Conservation (phyloP, 2,113 vertebrate genomes). For the Trematomus loennbergii region DNA sequence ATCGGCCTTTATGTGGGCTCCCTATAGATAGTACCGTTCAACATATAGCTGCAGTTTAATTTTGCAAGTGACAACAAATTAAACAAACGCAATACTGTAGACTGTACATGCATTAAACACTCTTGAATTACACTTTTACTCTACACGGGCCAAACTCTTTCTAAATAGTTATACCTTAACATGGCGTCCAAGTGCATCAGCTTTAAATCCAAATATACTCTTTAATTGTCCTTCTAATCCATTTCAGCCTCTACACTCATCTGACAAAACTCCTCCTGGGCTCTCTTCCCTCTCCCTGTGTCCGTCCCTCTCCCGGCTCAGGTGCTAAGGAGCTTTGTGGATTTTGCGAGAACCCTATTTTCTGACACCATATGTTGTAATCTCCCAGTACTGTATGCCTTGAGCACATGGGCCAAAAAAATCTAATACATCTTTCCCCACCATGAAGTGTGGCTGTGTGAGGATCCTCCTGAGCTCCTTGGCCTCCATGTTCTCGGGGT, state of each 20-base stretch:
- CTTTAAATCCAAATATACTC: not conserved
- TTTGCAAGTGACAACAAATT: not conserved
- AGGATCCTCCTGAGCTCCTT: conserved; percentile 97
- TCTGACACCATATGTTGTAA: conserved; percentile 39
- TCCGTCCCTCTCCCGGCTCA: conserved; percentile 53
- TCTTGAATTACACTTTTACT: no score
- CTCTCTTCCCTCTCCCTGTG: not conserved
- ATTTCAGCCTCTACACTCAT: not conserved
- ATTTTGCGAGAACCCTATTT: conserved; percentile 30
- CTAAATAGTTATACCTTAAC: conserved; percentile 28
- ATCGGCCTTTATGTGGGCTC: not conserved
- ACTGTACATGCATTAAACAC: not conserved
- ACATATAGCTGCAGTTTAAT: not conserved
- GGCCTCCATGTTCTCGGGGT: conserved; percentile 95
- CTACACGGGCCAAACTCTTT: no score
- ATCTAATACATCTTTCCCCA: conserved; percentile 65
- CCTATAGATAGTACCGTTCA: not conserved
- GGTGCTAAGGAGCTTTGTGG: conserved; percentile 75
- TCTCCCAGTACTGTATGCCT: not conserved
- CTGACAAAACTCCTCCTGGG: not conserved
- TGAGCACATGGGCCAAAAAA: not conserved
- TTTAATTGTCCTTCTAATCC: not conserved
- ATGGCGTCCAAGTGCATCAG: conserved; percentile 14
- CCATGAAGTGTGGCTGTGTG: conserved; percentile 99
- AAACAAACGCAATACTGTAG: fast-evolving